Percentiles rank a stretch among this genome's conserved stretches.
Conservation (phyloP, 2,888 invertebrate genomes). For the Idaea aversata region DNA sequence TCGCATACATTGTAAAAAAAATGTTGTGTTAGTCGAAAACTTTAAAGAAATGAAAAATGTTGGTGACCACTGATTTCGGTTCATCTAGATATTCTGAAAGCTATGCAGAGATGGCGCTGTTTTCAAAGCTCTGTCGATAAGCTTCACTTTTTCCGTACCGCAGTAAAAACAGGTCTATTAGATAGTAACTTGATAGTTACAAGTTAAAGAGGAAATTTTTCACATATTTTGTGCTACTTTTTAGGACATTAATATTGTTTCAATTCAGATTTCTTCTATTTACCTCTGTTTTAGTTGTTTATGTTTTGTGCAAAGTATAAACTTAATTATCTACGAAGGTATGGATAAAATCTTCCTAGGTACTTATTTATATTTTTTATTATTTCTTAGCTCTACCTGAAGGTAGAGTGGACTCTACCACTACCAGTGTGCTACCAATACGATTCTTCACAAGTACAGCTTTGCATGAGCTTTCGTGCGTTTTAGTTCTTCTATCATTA, state of each 20-base stretch:
- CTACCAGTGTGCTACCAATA: not conserved
- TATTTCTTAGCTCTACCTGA: not conserved
- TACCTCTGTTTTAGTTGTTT: too few relatives aligned
- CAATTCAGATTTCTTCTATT: too few relatives aligned
- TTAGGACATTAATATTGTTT: too few relatives aligned
- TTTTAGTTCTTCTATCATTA: not conserved
- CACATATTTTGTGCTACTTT: too few relatives aligned
- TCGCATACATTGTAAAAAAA: too few relatives aligned
- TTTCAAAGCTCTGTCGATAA: conserved; percentile 1
- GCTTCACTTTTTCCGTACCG: not conserved
- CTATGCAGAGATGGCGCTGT: conserved; percentile 38
- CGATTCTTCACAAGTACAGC: conserved; percentile 5
- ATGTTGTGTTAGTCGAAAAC: too few relatives aligned
- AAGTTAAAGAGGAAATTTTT: too few relatives aligned
- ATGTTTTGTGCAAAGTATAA: too few relatives aligned
- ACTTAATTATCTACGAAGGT: too few relatives aligned
- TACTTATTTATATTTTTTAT: not conserved
- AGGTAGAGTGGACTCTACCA: not conserved
- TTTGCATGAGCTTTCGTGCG: conserved; percentile 15
- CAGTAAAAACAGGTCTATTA: too few relatives aligned
- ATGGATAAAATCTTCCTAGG: too few relatives aligned
- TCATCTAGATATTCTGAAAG: conserved; percentile 20
- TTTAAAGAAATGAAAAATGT: not conserved
- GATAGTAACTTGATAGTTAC: too few relatives aligned
- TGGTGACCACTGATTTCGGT: not conserved